Base-by-base conservation (phyloP, 2,113 vertebrate genomes). In the Melanerpes aurifrons region DNA sequence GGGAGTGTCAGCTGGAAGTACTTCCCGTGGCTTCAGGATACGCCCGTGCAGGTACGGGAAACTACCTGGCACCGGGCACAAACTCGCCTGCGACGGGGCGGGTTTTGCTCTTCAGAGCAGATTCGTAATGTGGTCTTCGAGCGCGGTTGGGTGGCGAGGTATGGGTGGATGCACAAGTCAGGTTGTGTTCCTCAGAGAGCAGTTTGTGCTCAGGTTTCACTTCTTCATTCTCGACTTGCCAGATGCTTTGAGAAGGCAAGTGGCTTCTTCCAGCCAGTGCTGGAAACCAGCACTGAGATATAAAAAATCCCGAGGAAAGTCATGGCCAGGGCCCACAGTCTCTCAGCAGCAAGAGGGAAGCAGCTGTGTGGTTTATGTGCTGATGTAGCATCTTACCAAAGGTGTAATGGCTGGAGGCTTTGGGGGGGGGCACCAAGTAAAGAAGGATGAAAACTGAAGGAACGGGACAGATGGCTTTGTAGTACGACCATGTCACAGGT, bases 131-230 rank as follows among this genome's bases (percentile, higher is more conserved):
- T 22, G 24, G 26, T 17, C 16, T 56, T 1, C 0, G 24, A 15
- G n/a, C 12, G 1, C 5, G 11, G 63, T 3, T 58, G 35, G 26
- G 22, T 5, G 37, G 20, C 1, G 7, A 25, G 56, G 29, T 3
- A 1, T 4, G 2, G 31, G 1, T 2, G 16, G 57, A 7, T 9
- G 37, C 5, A 1, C 7, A 1, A 4, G 25, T 24, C n/a, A 12
- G 13, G 32, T 2, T 6, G 10, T 10, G 43, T 12, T 58, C 64
- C 61, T 50, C 43, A 2, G 37, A 13, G 50, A 45, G 54, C 45
- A 2, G 14, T 10, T 29, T 11, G n/a, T 10, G 0, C 79, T 56
- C 7, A 4, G 54, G 28, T 72, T 78, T 82, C 48, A 13, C 62
- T 80, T 87, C 26, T 80, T 17, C 57, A 2, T 57, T 40, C 66